Conservation (phyloP, 2,797 vertebrate genomes). For the Schizothorax lantsangensis region DNA sequence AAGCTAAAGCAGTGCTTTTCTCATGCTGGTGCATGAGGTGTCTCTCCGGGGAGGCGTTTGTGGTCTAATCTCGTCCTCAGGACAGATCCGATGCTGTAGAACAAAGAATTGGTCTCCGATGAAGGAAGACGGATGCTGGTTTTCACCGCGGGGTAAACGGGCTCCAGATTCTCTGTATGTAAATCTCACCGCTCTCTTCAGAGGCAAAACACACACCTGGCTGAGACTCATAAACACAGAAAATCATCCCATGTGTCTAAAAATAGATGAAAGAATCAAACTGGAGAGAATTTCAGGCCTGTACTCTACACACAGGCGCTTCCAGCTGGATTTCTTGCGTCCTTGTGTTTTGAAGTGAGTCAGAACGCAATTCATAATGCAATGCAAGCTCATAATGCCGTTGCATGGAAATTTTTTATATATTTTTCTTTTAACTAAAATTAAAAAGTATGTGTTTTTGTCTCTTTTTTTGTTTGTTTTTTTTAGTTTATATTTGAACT, state of each 20-base stretch:
- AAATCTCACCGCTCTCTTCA: constrained; percentile 60
- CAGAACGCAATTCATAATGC: not conserved
- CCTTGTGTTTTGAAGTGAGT: not conserved
- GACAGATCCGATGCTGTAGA: constrained; percentile 68
- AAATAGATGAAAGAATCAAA: constrained; percentile 30
- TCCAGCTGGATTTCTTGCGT: not conserved
- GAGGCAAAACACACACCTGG: constrained; percentile 37
- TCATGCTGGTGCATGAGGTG: constrained; percentile 57
- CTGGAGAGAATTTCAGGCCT: not conserved
- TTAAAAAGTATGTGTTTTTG: too few relatives aligned
- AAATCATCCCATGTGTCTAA: not conserved
- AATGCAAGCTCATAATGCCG: not conserved
- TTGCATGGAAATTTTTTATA: too few relatives aligned
- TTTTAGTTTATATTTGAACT: not conserved
- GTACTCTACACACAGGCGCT: not conserved
- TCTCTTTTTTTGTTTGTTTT: too few relatives aligned
- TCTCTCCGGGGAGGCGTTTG: constrained; percentile 59
- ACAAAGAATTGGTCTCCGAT: constrained; percentile 58
- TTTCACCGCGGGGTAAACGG: constrained; percentile 45
- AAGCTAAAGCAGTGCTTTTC: constrained; percentile 60
- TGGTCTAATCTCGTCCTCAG: constrained; percentile 70
- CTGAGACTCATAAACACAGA: not conserved
- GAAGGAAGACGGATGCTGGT: constrained; percentile 59
- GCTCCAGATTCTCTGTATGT: not conserved
- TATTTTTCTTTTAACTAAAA: not conserved